Percentiles rank a stretch among this genome's conserved stretches.
phyloP scores from a whole-genome alignment of 92 coral and sea anemone genomes.

The Epizoanthus scotinus region DNA sequence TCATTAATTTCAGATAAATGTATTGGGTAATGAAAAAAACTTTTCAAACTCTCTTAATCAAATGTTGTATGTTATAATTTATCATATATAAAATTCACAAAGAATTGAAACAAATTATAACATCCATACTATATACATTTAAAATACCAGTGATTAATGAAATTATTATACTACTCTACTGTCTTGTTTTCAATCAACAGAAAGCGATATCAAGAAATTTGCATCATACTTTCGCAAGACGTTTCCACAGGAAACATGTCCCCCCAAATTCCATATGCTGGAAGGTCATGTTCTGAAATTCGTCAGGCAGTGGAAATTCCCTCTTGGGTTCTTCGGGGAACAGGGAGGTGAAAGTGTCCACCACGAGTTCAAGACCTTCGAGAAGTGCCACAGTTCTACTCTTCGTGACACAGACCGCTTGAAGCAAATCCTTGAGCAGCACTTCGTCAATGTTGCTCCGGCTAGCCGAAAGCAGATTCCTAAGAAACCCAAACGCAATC shows the following conservation, averaged over 20 bases:
- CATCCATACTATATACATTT: no score
- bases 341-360: conserved; percentile 4
- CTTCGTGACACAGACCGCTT: not conserved
- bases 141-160: no score
- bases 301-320: not conserved
- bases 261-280: not conserved
- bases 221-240: not conserved
- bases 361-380: not conserved
- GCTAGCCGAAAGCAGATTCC: not conserved
- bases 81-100: no score
- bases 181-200: not conserved
- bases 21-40: no score
- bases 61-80: no score
- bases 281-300: not conserved
- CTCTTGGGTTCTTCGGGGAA: conserved; percentile 1
- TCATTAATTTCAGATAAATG: no score
- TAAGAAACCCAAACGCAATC: not conserved
- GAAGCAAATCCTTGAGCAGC: conserved; percentile 6
- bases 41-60: no score
- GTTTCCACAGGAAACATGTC: not conserved
- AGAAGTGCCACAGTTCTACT: not conserved
- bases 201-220: not conserved
- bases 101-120: no score
- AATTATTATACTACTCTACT: not conserved
- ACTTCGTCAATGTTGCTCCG: not conserved